Conservation (phyloP, 2,797 vertebrate genomes). For the Gadopsis bispinosus region DNA sequence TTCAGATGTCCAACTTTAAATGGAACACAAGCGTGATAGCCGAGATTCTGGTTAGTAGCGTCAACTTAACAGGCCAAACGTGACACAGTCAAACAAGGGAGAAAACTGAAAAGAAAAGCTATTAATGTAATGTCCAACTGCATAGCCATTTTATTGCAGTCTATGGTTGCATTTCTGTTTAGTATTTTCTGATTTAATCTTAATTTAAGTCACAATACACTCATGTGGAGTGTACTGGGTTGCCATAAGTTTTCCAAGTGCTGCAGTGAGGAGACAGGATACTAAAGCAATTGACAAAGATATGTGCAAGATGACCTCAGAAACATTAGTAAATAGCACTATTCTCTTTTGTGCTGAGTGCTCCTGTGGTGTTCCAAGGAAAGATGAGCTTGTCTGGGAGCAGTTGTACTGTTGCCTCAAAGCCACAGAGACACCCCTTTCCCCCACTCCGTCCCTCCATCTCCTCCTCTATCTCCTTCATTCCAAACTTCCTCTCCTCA, state of each 20-base stretch:
- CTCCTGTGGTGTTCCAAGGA: slow-evolving; percentile 72
- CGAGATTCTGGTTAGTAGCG: neutral
- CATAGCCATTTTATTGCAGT: neutral
- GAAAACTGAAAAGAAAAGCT: neutral
- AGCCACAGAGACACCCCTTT: slow-evolving; percentile 59
- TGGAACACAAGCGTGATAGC: neutral
- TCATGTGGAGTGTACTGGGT: slow-evolving; percentile 11
- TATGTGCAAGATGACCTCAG: slow-evolving; percentile 68
- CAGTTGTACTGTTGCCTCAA: slow-evolving; percentile 65
- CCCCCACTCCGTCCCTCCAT: slow-evolving; percentile 9
- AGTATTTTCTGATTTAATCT: slow-evolving; percentile 24
- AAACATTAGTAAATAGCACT: slow-evolving; percentile 52
- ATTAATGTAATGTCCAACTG: neutral
- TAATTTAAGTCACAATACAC: slow-evolving; percentile 4
- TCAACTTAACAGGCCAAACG: neutral
- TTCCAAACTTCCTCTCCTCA: slow-evolving; percentile 46
- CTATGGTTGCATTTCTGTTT: slow-evolving; percentile 10
- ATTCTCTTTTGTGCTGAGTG: slow-evolving; percentile 54
- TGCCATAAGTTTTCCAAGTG: slow-evolving; percentile 21
- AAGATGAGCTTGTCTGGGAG: slow-evolving; percentile 69
- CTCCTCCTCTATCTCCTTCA: slow-evolving; percentile 35
- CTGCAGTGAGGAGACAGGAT: slow-evolving; percentile 34
- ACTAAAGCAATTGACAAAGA: slow-evolving; percentile 44
- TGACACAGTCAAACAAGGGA: neutral
- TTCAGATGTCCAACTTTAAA: neutral